phyloP scores from a whole-genome alignment of 2,113 vertebrate genomes.

The Misgurnus anguillicaudatus region DNA sequence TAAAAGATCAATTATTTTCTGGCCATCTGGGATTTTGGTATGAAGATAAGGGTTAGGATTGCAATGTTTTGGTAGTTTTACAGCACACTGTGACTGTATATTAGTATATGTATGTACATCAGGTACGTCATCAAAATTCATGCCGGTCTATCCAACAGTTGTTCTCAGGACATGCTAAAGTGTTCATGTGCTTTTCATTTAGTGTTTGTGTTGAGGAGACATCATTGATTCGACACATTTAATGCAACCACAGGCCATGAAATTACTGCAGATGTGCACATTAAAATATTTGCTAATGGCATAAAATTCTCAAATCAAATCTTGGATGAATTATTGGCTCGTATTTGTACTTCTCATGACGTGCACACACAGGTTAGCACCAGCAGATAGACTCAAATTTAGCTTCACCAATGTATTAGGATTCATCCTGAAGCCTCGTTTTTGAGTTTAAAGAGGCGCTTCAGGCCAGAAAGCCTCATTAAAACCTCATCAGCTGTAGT shows the following conservation, averaged over 20 bases:
- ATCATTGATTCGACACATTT: not conserved
- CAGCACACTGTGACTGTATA: too few species aligned
- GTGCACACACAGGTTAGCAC: constrained; percentile 9
- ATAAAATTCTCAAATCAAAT: not conserved
- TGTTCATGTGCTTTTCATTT: not conserved
- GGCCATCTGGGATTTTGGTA: too few species aligned
- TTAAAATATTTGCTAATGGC: not conserved
- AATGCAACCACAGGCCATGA: not conserved
- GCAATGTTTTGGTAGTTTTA: too few species aligned
- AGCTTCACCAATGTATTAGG: not conserved
- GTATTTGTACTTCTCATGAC: not conserved
- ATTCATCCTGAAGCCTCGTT: not conserved
- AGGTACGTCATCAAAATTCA: too few species aligned
- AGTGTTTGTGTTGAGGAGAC: not conserved
- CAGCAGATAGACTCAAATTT: not conserved
- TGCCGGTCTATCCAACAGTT: too few species aligned
- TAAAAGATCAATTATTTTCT: too few species aligned
- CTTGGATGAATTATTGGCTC: not conserved
- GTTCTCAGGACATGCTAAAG: too few species aligned
- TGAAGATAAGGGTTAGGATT: too few species aligned
- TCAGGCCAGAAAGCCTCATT: constrained; percentile 56
- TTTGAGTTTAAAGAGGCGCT: constrained; percentile 48
- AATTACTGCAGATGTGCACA: constrained; percentile 1
- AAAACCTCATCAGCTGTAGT: constrained; percentile 57
- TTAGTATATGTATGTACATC: too few species aligned